Evolutionary conservation across 2,797 vertebrate species (phyloP).

Genomic region (Clangula hyemalis): DNA sequence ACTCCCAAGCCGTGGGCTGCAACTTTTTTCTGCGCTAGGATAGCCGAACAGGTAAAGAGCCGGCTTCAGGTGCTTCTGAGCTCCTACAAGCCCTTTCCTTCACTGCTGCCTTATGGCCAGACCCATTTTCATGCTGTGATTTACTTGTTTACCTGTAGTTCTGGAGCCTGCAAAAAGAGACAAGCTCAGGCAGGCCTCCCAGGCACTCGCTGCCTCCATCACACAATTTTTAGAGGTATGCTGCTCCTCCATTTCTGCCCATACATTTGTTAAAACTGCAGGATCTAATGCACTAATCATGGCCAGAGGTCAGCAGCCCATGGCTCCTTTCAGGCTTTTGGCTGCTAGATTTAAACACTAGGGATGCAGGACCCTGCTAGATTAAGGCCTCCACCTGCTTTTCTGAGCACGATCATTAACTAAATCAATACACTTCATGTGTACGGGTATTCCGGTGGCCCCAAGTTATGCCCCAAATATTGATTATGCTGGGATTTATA

Average conservation of each 20-base stretch:
- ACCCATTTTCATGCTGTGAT: neutral
- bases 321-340: neutral
- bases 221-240: neutral
- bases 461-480: neutral
- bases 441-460: neutral
- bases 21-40: neutral
- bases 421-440: neutral
- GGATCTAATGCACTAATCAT: neutral
- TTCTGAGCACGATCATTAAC: neutral
- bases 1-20: neutral
- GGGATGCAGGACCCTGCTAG: neutral
- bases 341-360: neutral
- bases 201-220: neutral
- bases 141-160: neutral
- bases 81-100: neutral
- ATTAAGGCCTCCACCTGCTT: neutral
- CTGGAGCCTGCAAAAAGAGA: neutral
- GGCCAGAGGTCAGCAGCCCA: neutral
- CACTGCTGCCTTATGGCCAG: neutral
- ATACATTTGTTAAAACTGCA: neutral
- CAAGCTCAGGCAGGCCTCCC: neutral
- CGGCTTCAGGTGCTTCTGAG: neutral
- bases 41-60: neutral
- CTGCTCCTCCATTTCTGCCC: neutral
- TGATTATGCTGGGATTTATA: neutral